These are phyloP conservation scores for Chymomyza amoena DNA, from an alignment of 2,888 invertebrate species.

Conservation along the genomic window DNA sequence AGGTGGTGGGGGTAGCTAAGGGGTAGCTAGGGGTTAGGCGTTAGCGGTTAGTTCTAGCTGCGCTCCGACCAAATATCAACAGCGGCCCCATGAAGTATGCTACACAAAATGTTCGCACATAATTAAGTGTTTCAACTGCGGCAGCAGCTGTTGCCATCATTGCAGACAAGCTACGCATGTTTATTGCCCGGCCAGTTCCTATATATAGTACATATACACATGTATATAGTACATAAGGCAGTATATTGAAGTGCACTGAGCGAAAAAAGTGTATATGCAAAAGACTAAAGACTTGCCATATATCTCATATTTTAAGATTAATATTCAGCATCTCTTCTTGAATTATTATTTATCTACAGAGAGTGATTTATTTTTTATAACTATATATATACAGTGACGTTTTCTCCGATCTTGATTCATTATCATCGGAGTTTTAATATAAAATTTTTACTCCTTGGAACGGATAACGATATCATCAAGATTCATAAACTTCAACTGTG, in stretches of 20 bases:
- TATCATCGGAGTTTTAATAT: too few species aligned
- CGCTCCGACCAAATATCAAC: neutral
- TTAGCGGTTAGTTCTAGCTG: neutral
- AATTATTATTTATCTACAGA: too few species aligned
- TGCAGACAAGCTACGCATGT: conserved; percentile 8
- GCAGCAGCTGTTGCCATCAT: conserved; percentile 26
- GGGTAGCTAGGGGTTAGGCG: neutral
- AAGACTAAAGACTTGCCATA: too few species aligned
- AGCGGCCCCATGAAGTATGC: conserved; percentile 13
- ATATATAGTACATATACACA: neutral
- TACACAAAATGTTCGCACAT: conserved; percentile 43
- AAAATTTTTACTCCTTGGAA: too few species aligned
- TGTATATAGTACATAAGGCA: neutral
- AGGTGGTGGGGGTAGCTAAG: neutral
- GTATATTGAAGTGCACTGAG: neutral
- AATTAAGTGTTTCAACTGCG: conserved; percentile 41
- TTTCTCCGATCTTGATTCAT: too few species aligned
- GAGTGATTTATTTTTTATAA: too few species aligned
- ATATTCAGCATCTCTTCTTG: too few species aligned
- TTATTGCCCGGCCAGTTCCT: conserved; percentile 6
- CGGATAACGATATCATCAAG: too few species aligned
- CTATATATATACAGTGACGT: too few species aligned
- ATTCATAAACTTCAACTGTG: too few species aligned
- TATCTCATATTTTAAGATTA: too few species aligned
- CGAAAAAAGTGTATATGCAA: neutral